Conservation (phyloP, 2,113 vertebrate genomes). For the Indicator indicator region DNA sequence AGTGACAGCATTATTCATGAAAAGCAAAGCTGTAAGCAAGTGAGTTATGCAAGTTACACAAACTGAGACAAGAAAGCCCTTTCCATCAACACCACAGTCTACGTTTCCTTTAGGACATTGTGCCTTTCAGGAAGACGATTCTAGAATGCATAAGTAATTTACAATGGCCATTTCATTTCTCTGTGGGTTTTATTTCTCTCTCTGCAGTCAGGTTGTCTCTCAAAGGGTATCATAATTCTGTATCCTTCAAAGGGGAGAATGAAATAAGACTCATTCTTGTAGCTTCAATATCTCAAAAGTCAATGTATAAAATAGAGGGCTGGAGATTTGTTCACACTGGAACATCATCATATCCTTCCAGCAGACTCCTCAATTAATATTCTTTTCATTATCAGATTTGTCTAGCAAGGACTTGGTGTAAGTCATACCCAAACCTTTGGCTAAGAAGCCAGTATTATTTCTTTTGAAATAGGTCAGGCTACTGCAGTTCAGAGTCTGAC, state of each 20-base stretch:
- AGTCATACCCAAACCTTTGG: neutral
- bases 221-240: neutral
- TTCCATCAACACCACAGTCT: constrained; percentile 13
- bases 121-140: constrained; percentile 13
- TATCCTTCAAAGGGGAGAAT: neutral
- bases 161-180: neutral
- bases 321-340: neutral
- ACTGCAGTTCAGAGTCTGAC: neutral
- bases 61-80: neutral
- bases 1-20: neutral
- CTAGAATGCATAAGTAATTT: neutral
- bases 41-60: neutral
- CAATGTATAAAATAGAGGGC: neutral
- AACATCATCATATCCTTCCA: neutral
- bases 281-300: neutral
- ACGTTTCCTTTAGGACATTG: neutral
- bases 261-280: neutral
- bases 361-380: neutral
- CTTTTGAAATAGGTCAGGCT: neutral
- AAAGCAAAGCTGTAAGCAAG: neutral
- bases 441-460: neutral
- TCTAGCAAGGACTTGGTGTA: neutral
- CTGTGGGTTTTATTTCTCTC: neutral
- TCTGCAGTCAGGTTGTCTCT: neutral
- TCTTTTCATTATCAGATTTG: neutral